Base-by-base conservation (phyloP, 1,140 invertebrate species). In the Zaprionus lachaisei region DNA sequence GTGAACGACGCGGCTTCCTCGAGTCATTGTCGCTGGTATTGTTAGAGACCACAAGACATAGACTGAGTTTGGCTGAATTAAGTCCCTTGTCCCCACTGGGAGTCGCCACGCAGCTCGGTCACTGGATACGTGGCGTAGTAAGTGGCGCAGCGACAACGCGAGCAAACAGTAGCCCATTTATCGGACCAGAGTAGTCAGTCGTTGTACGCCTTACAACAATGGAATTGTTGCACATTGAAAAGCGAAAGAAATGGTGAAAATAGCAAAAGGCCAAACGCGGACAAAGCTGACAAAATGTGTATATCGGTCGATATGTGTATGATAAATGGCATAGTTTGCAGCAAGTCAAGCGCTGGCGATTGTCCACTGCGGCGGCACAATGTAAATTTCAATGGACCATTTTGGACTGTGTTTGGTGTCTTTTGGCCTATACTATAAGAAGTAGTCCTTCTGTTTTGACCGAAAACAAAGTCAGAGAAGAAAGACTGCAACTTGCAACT, bases 201-300 rank as follows among this genome's bases (percentile, higher is more conserved):
- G 37, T 38, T 14, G 37, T 38, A 47, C 41, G 41, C 41, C 41
- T 49, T n/a, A 76, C 67, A 83, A 79, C 71, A 83, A 75, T 89
- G 77, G 56, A 38, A 77, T 66, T 77, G 74, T 72, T 76, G 31
- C 47, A 34, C 77, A 76, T 81, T 85, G 80, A 81, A 89, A 89
- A 89, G 84, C 81, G 79, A 90, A 89, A 84, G 81, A 90, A 87
- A 87, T 87, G 83, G 83, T 87, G 83, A 87, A 89, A 89, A 89
- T 90, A 80, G 69, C 41, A 89, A 84, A 76, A 79, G 84, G 74
- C 84, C 75, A 87, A 89, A 89, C 72, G 74, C 75, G 81, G 81
- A 44, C 41, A 34, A 34, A 34, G 9, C 84, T 85, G 83, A 86
- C 87, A 91, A 91, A 91, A 83, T 86, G 68, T 65, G 57, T 56